Evolutionary conservation across 2,888 invertebrate genomes (phyloP), one percentile per base, ranked within the genome.

Genomic region (Sinopyrophorus schimmeli): DNA sequence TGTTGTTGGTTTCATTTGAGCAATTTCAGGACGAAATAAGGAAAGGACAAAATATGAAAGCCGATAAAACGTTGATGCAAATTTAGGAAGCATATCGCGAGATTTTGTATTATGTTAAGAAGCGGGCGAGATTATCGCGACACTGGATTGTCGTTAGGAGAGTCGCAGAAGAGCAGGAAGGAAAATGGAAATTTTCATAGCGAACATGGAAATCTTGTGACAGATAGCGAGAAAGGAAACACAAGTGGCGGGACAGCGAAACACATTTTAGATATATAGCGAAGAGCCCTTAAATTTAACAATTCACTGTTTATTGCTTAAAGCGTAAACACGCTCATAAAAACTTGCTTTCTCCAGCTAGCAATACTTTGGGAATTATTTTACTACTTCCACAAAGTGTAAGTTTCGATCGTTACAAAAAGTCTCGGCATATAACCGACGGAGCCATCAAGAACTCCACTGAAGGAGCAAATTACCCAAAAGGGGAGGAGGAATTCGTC

Each of bases 391-490:
- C 32, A 49, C 46, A 32, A 37, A 46, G 39, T 30, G 42, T 16
- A 46, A 54, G 31, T 51, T 38, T 23, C 39, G 42, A 18, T 32
- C 32, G 42, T 15, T 23, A 32, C 48, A 56, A 58, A 61, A 62
- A 58, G 55, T 51, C 47, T 15, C 23, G 35, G 35, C 16, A 54
- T 41, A 46, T 40, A 55, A 58, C 57, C 54, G 47, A 47, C 53
- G 55, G 48, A 49, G 49, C 54, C 57, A 60, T 62, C 60, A 51
- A 56, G 42, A 54, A 50, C 42, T 50, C 26, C 27, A 52, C 42
- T 49, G 52, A 59, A 56, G 59, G 60, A 64, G 58, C 62, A 63
- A 65, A 64, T 65, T 62, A 62, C 57, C 54, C 53, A 57, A 60
- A 58, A 61, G 49, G 53, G 59, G 58, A 54, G 58, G 55, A 55